Percentiles rank a stretch among this genome's conserved stretches.
phyloP scores from a whole-genome alignment of 1,140 invertebrate species.

The Zaprionus capensis region DNA sequence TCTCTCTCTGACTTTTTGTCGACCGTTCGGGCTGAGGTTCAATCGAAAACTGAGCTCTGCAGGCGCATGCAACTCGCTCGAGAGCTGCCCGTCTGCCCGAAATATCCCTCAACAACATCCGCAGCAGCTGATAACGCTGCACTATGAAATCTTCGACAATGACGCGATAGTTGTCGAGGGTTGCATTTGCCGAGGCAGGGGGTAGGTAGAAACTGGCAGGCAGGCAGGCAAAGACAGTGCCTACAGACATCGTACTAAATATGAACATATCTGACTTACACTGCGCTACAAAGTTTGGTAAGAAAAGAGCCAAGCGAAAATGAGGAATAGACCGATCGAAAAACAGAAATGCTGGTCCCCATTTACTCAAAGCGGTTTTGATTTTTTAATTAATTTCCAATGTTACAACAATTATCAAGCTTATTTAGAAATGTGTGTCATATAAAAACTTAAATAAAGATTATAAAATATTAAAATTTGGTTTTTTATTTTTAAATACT shows the following conservation, averaged over 20 bases:
- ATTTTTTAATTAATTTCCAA: too few relatives aligned
- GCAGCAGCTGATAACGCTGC: slow-evolving; percentile 44
- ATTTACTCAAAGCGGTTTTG: too few relatives aligned
- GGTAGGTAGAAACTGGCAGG: slow-evolving; percentile 1
- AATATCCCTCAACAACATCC: slow-evolving; percentile 36
- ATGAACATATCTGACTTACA: slow-evolving; percentile 8
- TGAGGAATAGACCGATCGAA: too few relatives aligned
- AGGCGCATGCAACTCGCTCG: slow-evolving; percentile 24
- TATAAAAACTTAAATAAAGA: too few relatives aligned
- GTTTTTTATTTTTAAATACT: too few relatives aligned
- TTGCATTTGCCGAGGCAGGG: slow-evolving; percentile 16
- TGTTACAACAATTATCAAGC: too few relatives aligned
- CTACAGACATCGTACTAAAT: not conserved
- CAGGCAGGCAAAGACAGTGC: slow-evolving; percentile 10
- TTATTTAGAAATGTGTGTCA: too few relatives aligned
- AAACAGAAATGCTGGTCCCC: too few relatives aligned
- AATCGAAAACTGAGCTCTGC: slow-evolving; percentile 46
- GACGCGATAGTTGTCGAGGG: slow-evolving; percentile 23
- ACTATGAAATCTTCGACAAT: slow-evolving; percentile 11
- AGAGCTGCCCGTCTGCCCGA: slow-evolving; percentile 17
- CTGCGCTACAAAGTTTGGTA: slow-evolving; percentile 17
- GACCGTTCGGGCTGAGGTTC: slow-evolving; percentile 39
- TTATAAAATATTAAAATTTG: too few relatives aligned
- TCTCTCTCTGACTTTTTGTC: not conserved
- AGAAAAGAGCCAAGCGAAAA: not conserved